Conservation (phyloP, 2,888 invertebrate genomes). For the Malthinus flaveolus region DNA sequence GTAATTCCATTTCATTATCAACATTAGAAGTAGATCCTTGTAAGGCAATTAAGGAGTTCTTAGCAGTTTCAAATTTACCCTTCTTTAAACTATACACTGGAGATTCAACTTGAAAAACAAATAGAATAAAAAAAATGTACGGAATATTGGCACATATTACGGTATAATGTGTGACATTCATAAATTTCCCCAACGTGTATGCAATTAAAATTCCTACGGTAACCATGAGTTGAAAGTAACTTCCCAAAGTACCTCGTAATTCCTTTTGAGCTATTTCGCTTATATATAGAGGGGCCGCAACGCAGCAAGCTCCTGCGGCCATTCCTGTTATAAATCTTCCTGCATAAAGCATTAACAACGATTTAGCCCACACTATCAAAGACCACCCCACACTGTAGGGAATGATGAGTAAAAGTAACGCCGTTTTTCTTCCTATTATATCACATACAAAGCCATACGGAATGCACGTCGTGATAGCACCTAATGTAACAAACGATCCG, state of each 20-base stretch:
- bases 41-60: constrained; percentile 69
- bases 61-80: constrained; percentile 67
- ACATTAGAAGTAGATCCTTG: constrained; percentile 74
- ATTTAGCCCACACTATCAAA: constrained; percentile 69
- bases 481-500: constrained; percentile 70
- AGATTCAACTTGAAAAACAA: constrained; percentile 87
- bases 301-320: constrained; percentile 79
- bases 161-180: constrained; percentile 63
- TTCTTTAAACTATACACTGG: constrained; percentile 73
- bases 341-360: constrained; percentile 64
- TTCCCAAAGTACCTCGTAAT: constrained; percentile 82
- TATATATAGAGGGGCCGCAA: constrained; percentile 82
- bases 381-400: constrained; percentile 78
- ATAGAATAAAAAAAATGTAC: constrained; percentile 68
- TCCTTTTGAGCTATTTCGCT: constrained; percentile 84
- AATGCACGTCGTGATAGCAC: constrained; percentile 73
- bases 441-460: constrained; percentile 73
- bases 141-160: constrained; percentile 69
- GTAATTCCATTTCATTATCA: constrained; percentile 68
- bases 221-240: constrained; percentile 86
- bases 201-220: constrained; percentile 82
- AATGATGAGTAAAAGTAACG: constrained; percentile 65
- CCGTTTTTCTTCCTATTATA: constrained; percentile 69
- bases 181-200: constrained; percentile 57
- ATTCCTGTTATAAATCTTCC: constrained; percentile 74